Conservation (phyloP, 2,888 invertebrate genomes). For the Oxystoma pomonae region DNA sequence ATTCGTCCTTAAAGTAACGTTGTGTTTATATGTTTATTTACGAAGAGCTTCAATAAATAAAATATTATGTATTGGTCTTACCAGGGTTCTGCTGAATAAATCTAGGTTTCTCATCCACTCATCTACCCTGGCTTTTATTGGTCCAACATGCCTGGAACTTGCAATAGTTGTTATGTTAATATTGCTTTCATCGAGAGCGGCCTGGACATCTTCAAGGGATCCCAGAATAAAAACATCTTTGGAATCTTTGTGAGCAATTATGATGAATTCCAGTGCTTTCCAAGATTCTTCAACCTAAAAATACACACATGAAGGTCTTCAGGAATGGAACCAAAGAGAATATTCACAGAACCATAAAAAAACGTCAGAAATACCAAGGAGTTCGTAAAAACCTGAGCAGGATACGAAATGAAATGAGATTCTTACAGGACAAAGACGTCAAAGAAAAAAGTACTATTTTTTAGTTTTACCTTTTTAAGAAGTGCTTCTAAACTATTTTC, state of each 20-base stretch:
- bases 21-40: no score
- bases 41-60: no score
- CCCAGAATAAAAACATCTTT: conserved; percentile 83
- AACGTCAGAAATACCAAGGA: no score
- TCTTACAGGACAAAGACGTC: no score
- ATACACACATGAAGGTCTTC: no score
- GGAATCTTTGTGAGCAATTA: conserved; percentile 73
- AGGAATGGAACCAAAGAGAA: no score
- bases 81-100: conserved; percentile 77
- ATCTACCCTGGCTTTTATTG: conserved; percentile 76
- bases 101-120: conserved; percentile 77
- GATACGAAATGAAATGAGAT: no score
- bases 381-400: no score
- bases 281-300: conserved; percentile 75
- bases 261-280: conserved; percentile 74
- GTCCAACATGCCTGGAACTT: conserved; percentile 81
- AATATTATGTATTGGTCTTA: conserved; percentile 47
- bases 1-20: conserved; percentile 65
- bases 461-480: conserved; percentile 62
- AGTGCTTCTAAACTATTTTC: conserved; percentile 79
- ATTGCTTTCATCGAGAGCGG: conserved; percentile 77
- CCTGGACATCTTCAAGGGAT: conserved; percentile 79
- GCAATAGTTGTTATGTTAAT: conserved; percentile 84
- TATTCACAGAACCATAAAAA: no score
- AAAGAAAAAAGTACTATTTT: no score